Evolutionary conservation across 2,888 invertebrate species (phyloP), one percentile per base, ranked within the genome.

Genomic region (Limenitis camilla): DNA sequence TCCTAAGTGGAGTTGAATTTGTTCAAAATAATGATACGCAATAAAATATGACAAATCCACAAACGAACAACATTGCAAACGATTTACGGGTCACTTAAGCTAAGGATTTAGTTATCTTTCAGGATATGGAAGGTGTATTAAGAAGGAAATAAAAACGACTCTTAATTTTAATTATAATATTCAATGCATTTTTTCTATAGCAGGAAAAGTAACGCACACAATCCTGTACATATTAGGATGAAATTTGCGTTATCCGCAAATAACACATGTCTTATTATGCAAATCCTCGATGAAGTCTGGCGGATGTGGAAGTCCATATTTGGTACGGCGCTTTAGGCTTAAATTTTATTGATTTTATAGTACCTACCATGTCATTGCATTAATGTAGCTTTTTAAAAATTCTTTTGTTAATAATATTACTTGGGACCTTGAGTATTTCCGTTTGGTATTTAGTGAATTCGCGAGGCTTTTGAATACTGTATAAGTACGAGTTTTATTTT

Each of bases 191-290:
- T 19, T 19, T 19, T 19, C 1, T 19, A 19, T 19, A 19, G 19
- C 19, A 10, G 10, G 35, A 2, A 9, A 51, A 41, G 33, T 32
- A 36, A 27, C 11, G 31, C 7, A 8, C 33, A 31, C 10, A 43
- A 40, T 48, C 40, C 32, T 45, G 43, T 39, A 41, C 46, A 47
- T 49, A 46, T 53, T 48, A 32, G 35, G 49, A 49, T 49, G 47
- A 36, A 46, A 41, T 51, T 40, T 40, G 31, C 41, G 45, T 50
- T 42, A 63, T 53, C 46, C 39, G 39, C 59, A 65, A 58, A 65
- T 63, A 63, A 68, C 69, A 67, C 62, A 61, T 71, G 73, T 73
- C 69, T 61, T 63, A 69, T 74, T 76, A 78, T 77, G 77, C 74
- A 76, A 78, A 77, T 78, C 69, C 62, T 38, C 40, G 52, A 55